Percentiles rank a stretch among this genome's conserved stretches.
phyloP scores from a whole-genome alignment of 2,888 invertebrate genomes.

The Lydus trimaculatus region DNA sequence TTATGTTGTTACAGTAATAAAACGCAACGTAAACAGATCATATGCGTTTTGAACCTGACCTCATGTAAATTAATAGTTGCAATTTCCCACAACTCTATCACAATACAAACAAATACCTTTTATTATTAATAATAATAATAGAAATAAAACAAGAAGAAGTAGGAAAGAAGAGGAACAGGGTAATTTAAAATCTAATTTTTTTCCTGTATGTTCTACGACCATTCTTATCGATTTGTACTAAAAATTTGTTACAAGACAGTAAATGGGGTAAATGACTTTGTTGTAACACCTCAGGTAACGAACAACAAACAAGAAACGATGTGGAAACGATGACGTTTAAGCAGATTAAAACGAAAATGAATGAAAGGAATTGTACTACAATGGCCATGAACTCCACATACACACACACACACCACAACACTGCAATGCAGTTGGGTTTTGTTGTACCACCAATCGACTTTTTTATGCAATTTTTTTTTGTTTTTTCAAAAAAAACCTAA shows the following conservation, averaged over 20 bases:
- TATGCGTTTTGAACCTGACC: slow-evolving; percentile 30
- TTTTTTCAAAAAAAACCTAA: too few species aligned
- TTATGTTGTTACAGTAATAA: slow-evolving; percentile 35
- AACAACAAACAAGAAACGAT: slow-evolving; percentile 24
- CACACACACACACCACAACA: too few species aligned
- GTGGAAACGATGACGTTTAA: slow-evolving; percentile 29
- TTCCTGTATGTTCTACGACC: background rate
- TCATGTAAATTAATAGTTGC: slow-evolving; percentile 24
- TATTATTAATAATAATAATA: too few species aligned
- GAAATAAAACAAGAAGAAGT: too few species aligned
- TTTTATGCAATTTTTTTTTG: slow-evolving; percentile 23
- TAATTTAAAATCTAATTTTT: too few species aligned
- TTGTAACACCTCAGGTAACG: slow-evolving; percentile 16
- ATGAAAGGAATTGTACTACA: slow-evolving; percentile 38
- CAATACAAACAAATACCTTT: background rate
- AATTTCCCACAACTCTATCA: slow-evolving; percentile 18
- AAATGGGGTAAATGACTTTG: slow-evolving; percentile 7
- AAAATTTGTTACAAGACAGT: background rate
- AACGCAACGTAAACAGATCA: slow-evolving; percentile 33
- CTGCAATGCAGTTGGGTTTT: slow-evolving; percentile 29
- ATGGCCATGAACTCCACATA: slow-evolving; percentile 42
- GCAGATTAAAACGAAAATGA: slow-evolving; percentile 36
- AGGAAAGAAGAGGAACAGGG: too few species aligned
- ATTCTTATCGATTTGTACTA: slow-evolving; percentile 6
- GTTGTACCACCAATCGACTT: slow-evolving; percentile 2